These are phyloP conservation scores for Diadromus collaris DNA, from an alignment of 2,888 invertebrate species.

Conservation along the genomic window DNA sequence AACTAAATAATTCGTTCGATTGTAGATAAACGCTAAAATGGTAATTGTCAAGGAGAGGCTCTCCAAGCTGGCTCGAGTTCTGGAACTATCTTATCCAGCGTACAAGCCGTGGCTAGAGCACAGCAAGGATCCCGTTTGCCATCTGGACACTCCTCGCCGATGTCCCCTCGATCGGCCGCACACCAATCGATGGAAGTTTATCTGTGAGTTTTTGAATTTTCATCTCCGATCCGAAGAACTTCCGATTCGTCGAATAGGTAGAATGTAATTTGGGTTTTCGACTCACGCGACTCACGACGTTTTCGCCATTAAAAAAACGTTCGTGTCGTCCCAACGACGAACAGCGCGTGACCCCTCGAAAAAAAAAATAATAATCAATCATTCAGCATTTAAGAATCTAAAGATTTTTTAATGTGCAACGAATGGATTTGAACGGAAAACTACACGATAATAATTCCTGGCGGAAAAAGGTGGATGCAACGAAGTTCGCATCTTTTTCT, in stretches of 20 bases:
- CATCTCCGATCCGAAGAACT: background rate
- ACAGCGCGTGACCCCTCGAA: slow-evolving; percentile 1
- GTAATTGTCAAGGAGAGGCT: slow-evolving; percentile 73
- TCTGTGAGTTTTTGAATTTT: slow-evolving; percentile 72
- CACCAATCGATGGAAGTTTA: slow-evolving; percentile 78
- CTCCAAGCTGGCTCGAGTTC: slow-evolving; percentile 74
- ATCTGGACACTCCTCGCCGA: slow-evolving; percentile 71
- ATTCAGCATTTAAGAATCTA: slow-evolving; percentile 17
- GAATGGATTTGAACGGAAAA: slow-evolving; percentile 7
- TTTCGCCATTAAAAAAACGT: background rate
- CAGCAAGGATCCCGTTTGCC: slow-evolving; percentile 74
- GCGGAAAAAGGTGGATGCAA: slow-evolving; percentile 42
- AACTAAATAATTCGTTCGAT: slow-evolving; percentile 35
- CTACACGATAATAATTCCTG: slow-evolving; percentile 10
- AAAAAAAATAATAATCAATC: background rate
- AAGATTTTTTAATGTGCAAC: slow-evolving; percentile 21
- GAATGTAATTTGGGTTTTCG: background rate
- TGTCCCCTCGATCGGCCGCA: slow-evolving; percentile 72
- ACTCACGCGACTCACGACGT: background rate
- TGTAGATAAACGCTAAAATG: slow-evolving; percentile 74
- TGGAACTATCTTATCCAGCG: slow-evolving; percentile 75
- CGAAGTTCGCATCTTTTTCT: slow-evolving; percentile 41
- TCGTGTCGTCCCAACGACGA: background rate
- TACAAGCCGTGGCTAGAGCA: slow-evolving; percentile 76
- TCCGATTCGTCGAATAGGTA: background rate